Evolutionary conservation across 35 echinoderm and acorn worm species (phyloP).

Genomic region (Strongylocentrotus purpuratus): DNA sequence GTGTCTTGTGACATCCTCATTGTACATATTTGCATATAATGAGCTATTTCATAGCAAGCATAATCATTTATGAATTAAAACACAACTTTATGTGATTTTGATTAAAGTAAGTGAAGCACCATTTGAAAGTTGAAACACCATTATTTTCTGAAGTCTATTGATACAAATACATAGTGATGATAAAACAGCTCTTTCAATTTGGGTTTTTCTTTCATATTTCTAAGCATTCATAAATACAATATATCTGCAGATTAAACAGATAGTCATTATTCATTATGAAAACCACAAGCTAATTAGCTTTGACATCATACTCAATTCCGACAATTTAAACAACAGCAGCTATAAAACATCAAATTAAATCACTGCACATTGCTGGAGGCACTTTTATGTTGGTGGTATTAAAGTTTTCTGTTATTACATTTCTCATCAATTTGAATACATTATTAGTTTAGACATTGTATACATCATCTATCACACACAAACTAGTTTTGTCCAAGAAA

Average conservation of each 20-base stretch:
- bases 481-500: background rate
- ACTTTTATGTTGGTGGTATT: too few relatives aligned
- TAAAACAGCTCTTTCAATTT: background rate
- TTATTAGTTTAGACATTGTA: background rate
- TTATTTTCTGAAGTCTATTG: background rate
- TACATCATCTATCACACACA: slow-evolving; percentile 3
- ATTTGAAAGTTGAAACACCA: background rate
- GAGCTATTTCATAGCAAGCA: too few relatives aligned
- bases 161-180: too few relatives aligned
- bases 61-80: too few relatives aligned
- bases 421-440: background rate
- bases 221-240: background rate
- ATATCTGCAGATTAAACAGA: too few relatives aligned
- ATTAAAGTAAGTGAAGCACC: background rate
- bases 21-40: too few relatives aligned
- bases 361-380: too few relatives aligned
- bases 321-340: too few relatives aligned
- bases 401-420: background rate
- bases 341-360: too few relatives aligned
- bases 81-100: background rate
- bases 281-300: background rate
- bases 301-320: too few relatives aligned
- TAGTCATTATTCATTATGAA: background rate
- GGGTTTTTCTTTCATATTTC: background rate
- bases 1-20: too few relatives aligned